These are phyloP conservation scores for Drosophila littoralis DNA, from an alignment of 1,140 invertebrate genomes.

Conservation along the genomic window DNA sequence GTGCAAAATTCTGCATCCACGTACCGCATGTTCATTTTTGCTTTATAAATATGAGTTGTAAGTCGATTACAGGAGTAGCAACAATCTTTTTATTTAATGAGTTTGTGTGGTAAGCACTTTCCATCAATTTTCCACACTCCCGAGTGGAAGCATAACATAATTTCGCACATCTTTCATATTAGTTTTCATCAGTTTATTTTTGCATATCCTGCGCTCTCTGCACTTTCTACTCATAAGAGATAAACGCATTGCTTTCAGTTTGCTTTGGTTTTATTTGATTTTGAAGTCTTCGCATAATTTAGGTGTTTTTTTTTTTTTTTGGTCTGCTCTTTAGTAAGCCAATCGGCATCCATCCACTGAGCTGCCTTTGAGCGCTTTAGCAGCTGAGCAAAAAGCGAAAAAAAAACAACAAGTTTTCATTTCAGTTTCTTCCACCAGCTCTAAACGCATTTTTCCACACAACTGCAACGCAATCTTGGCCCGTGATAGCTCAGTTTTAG, in stretches of 20 bases:
- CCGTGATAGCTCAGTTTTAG: conserved; percentile 8
- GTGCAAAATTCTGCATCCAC: too few relatives aligned
- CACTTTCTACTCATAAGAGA: background rate
- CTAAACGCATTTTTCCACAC: conserved; percentile 26
- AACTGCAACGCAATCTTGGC: conserved; percentile 13
- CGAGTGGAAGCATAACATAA: background rate
- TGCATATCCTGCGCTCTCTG: background rate
- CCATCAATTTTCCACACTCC: too few relatives aligned
- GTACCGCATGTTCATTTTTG: too few relatives aligned
- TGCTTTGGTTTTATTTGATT: conserved; percentile 11
- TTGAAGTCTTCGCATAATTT: conserved; percentile 30
- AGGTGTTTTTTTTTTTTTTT: conserved; percentile 10
- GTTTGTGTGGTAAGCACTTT: too few relatives aligned
- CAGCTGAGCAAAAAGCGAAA: conserved; percentile 9
- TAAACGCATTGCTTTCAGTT: conserved; percentile 15
- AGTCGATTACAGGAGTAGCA: too few relatives aligned
- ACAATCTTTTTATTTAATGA: too few relatives aligned
- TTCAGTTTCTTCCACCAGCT: conserved; percentile 19
- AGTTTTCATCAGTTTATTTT: background rate
- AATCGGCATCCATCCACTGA: conserved; percentile 15
- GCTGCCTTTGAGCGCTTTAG: conserved; percentile 17
- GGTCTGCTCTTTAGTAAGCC: background rate
- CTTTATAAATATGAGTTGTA: too few relatives aligned
- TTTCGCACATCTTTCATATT: background rate
- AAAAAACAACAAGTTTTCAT: conserved; percentile 27